A percentile compares a stretch with the other conserved stretches of the same genome.
phyloP scores from a whole-genome alignment of 2,797 vertebrate species.

The Anguilla anguilla region DNA sequence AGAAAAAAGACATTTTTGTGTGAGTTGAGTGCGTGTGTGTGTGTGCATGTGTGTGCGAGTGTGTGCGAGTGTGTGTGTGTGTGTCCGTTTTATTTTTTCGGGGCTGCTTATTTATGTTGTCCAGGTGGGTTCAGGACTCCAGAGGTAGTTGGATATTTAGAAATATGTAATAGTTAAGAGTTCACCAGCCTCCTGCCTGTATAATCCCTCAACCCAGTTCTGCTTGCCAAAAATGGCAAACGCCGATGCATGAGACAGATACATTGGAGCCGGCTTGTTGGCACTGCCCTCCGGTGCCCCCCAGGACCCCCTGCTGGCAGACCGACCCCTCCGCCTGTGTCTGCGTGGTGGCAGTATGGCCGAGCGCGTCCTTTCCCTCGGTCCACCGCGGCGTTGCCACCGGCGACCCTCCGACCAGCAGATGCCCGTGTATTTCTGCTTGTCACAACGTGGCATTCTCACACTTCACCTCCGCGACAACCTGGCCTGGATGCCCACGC shows the following conservation, averaged over 20 bases:
- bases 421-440: slow-evolving; percentile 9
- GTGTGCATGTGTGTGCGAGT: background rate
- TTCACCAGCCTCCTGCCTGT: background rate
- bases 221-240: background rate
- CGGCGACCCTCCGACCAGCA: background rate
- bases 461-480: background rate
- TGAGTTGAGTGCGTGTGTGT: slow-evolving; percentile 39
- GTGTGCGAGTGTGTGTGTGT: background rate
- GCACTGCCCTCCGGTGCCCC: background rate
- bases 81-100: background rate
- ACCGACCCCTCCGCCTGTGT: background rate
- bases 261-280: background rate
- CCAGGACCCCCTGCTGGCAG: background rate
- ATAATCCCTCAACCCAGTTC: background rate
- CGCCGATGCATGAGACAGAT: background rate
- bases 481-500: background rate
- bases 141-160: background rate
- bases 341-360: background rate
- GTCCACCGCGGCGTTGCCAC: background rate
- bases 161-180: background rate
- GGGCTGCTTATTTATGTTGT: background rate
- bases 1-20: slow-evolving; percentile 42
- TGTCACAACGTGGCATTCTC: background rate
- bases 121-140: background rate
- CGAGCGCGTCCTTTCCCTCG: background rate